phyloP scores from a whole-genome alignment of 2,797 vertebrate species.

The Rhinoraja longicauda region DNA sequence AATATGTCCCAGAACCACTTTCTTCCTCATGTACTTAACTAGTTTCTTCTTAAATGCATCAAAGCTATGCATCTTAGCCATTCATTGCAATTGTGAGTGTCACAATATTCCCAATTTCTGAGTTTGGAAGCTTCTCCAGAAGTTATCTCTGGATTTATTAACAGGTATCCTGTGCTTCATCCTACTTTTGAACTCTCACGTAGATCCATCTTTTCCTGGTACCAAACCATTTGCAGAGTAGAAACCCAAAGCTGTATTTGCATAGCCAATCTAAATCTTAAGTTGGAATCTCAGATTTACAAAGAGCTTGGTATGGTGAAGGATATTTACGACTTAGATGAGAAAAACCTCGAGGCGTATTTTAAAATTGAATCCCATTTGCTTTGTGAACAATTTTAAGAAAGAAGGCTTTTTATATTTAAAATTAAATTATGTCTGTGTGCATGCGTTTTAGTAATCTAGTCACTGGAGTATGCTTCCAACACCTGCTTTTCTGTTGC shows the following conservation, averaged over 20 bases:
- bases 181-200: neutral
- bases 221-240: neutral
- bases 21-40: neutral
- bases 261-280: neutral
- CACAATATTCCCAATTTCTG: neutral
- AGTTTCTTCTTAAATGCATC: neutral
- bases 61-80: neutral
- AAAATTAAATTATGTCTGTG: neutral
- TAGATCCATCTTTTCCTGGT: neutral
- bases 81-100: neutral
- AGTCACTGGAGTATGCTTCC: neutral
- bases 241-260: neutral
- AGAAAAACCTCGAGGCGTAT: neutral
- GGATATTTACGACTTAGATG: neutral
- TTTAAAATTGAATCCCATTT: neutral
- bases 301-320: neutral
- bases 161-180: neutral
- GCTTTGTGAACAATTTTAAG: neutral
- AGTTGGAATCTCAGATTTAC: neutral
- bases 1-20: neutral
- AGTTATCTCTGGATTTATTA: neutral
- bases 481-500: neutral
- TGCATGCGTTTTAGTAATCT: neutral
- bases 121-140: neutral
- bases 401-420: neutral